Base-by-base conservation (phyloP, 2,113 vertebrate species). In the Egretta garzetta region DNA sequence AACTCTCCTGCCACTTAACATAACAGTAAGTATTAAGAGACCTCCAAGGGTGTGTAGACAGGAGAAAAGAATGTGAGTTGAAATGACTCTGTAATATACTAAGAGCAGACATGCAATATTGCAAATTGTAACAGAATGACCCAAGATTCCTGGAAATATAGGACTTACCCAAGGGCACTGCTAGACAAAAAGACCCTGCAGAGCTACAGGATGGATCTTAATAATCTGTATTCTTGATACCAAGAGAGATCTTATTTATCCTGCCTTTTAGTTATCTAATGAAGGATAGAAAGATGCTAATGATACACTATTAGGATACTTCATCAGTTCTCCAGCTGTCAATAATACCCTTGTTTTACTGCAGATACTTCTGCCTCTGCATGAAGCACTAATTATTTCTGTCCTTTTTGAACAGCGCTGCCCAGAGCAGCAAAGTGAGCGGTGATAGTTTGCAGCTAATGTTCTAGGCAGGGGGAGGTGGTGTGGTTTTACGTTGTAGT, bases 241-340 rank as follows among this genome's bases (percentile, higher is more conserved):
- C 24, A 80, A 84, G 63, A 45, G 66, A 88, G 62, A 84, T 64
- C 66, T 91, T 91, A 90, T 59, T 91, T 85, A 80, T 55, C 77
- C 74, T 70, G 71, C 91, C 45, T 75, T 91, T 96, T 85, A 96
- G 88, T 72, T 94, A 66, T 70, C 63, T 95, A 96, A 95, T 73
- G 58, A 91, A 73, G 77, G 76, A 91, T 47, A 74, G 81, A 49
- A 80, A 82, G 74, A 95, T 81, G 76, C 66, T 97, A 87, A 97
- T 53, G 74, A 95, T 45, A 80, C 33, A 52, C 67, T 52, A 59
- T 81, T 72, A 82, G 58, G 66, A 80, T 41, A 92, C 70, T 79
- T 85, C 83, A 86, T 67, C 76, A 39, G 45, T 33, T 89, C 91
- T 93, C 94, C 84, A 97, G 89, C 86, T 96, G 87, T 62, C 96